Evolutionary conservation across 1,140 invertebrate genomes (phyloP).

Genomic region (Galleria mellonella): DNA sequence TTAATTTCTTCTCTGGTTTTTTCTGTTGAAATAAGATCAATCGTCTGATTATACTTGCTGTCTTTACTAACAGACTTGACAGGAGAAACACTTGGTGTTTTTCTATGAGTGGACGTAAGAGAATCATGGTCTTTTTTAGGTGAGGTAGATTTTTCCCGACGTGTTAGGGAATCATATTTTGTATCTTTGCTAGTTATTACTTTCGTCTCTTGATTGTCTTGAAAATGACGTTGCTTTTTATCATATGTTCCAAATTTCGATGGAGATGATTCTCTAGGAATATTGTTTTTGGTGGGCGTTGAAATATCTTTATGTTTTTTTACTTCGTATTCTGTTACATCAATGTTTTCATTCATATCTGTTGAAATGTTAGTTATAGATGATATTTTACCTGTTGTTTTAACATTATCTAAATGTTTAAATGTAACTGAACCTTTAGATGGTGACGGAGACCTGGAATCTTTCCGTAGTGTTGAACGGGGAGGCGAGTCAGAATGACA

Average conservation of each 20-base stretch:
- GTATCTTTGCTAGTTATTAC: conserved; percentile 4
- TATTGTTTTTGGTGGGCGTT: conserved; percentile 6
- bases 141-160: conserved; percentile 11
- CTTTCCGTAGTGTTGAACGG: conserved; percentile 8
- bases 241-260: conserved; percentile 30
- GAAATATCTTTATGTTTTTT: background rate
- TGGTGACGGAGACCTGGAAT: conserved; percentile 15
- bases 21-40: conserved; percentile 38
- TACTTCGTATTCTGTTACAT: background rate
- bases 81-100: conserved; percentile 26
- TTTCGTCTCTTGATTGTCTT: conserved; percentile 5
- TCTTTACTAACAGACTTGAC: conserved; percentile 29
- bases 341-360: background rate
- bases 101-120: conserved; percentile 22
- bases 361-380: background rate
- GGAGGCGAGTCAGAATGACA: conserved; percentile 3
- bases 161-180: conserved; percentile 14
- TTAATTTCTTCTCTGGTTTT: conserved; percentile 37
- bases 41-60: conserved; percentile 27
- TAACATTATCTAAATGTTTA: background rate
- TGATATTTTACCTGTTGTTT: background rate
- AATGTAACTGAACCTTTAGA: conserved; percentile 19
- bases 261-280: conserved; percentile 20
- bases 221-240: conserved; percentile 15
- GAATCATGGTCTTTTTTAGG: conserved; percentile 12